Conservation (phyloP, 2,888 invertebrate species). For the Tricholauxania praeusta region DNA sequence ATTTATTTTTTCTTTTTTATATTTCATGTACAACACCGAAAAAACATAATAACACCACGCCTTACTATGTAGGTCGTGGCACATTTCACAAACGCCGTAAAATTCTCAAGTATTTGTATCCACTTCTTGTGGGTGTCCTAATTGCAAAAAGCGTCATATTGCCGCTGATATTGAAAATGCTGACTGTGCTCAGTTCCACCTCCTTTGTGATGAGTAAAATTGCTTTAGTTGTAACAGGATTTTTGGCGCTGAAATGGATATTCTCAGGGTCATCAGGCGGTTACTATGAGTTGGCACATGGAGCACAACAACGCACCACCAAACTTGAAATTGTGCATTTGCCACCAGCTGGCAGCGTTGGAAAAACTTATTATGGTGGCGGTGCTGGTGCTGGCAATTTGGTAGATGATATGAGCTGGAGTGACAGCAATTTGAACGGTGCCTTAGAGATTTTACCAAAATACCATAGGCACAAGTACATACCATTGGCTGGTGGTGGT, state of each 20-base stretch:
- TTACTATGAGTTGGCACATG: conserved; percentile 34
- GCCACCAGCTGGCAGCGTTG: conserved; percentile 42
- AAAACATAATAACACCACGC: no score
- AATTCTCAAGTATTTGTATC: conserved; percentile 72
- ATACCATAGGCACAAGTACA: conserved; percentile 49
- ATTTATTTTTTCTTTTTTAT: no score
- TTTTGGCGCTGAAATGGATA: conserved; percentile 61
- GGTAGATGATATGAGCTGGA: conserved; percentile 48
- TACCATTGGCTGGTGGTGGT: conserved; percentile 48
- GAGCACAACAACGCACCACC: conserved; percentile 42
- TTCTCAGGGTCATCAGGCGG: conserved; percentile 44
- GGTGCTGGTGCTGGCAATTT: conserved; percentile 9
- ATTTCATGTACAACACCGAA: no score
- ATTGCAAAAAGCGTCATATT: conserved; percentile 76
- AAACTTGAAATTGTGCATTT: conserved; percentile 58
- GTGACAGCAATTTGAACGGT: conserved; percentile 50
- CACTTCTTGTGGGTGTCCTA: conserved; percentile 74
- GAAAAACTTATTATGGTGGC: conserved; percentile 32
- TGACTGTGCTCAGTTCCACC: conserved; percentile 76
- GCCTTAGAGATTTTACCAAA: conserved; percentile 14
- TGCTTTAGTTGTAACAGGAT: conserved; percentile 58
- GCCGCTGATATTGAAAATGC: conserved; percentile 76
- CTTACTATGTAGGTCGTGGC: conserved; percentile 55
- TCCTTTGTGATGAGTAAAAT: conserved; percentile 66
- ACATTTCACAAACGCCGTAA: conserved; percentile 66